Evolutionary conservation across 2,113 vertebrate species (phyloP).

Genomic region (Clupea harengus): DNA sequence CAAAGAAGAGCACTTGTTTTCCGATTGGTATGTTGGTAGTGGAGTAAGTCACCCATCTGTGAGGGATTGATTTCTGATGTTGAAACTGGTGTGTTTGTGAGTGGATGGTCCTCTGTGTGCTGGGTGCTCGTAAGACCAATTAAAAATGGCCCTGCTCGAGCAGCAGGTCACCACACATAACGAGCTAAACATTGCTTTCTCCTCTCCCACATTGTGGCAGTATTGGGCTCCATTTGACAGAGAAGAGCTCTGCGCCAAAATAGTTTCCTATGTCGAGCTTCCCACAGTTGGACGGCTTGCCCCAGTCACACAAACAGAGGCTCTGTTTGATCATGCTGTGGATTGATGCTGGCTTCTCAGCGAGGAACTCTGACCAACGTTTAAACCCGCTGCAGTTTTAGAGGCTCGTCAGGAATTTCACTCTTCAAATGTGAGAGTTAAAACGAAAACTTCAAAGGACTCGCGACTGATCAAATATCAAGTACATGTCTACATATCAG

Average conservation of each 20-base stretch:
- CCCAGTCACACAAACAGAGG: constrained; percentile 20
- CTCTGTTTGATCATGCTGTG: background rate
- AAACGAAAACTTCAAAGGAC: background rate
- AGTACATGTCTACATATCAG: background rate
- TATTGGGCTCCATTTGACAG: background rate
- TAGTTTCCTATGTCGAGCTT: background rate
- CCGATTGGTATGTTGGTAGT: background rate
- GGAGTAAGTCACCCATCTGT: background rate
- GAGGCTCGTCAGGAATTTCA: constrained; percentile 25
- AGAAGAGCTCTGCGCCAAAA: constrained; percentile 1
- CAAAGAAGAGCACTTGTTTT: background rate
- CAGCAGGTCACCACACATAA: too few relatives aligned
- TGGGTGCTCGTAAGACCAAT: background rate
- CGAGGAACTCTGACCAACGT: background rate
- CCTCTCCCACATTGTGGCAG: background rate
- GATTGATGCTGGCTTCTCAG: constrained; percentile 1
- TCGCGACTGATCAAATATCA: constrained; percentile 1
- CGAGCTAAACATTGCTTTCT: background rate
- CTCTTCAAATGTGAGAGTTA: background rate
- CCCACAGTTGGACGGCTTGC: constrained; percentile 11
- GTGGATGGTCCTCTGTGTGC: background rate
- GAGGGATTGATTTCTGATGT: background rate
- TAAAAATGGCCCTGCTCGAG: too few relatives aligned
- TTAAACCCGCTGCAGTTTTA: constrained; percentile 9
- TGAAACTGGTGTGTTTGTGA: background rate